Percentiles rank a stretch among this genome's conserved stretches.
Evolutionary conservation across 1,140 invertebrate species (phyloP).

Genomic region (Druon quercuslanigerum): DNA sequence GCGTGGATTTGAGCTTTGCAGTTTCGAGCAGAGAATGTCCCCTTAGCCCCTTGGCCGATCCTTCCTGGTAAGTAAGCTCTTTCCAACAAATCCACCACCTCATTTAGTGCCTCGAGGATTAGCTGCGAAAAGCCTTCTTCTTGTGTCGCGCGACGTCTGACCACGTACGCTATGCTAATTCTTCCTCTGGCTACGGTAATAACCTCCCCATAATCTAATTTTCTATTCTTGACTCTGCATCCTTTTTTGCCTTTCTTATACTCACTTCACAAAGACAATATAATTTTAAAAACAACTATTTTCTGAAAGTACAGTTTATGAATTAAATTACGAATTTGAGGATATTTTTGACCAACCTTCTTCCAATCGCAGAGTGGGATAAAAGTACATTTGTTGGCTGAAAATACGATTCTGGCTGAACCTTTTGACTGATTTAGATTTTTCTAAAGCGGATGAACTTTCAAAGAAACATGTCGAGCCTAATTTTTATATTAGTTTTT

Average conservation of each 20-base stretch:
- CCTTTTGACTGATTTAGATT: too few species aligned
- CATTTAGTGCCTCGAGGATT: conserved; percentile 72
- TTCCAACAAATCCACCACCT: conserved; percentile 75
- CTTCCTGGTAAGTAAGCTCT: conserved; percentile 68
- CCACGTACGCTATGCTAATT: conserved; percentile 71
- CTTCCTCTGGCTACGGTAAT: conserved; percentile 53
- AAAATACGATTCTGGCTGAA: too few species aligned
- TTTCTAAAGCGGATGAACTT: too few species aligned
- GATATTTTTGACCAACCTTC: too few species aligned
- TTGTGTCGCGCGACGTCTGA: conserved; percentile 68
- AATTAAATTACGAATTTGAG: too few species aligned
- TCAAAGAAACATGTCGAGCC: too few species aligned
- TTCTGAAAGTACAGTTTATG: too few species aligned
- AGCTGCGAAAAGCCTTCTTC: conserved; percentile 69
- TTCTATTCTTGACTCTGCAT: conserved; percentile 35
- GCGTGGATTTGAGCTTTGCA: conserved; percentile 71
- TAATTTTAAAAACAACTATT: too few species aligned
- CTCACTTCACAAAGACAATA: too few species aligned
- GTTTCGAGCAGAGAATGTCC: conserved; percentile 54
- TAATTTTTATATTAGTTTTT: too few species aligned
- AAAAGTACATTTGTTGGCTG: too few species aligned
- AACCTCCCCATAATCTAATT: conserved; percentile 58
- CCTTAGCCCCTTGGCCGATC: conserved; percentile 33
- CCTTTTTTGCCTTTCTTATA: neutral
- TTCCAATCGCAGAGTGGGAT: too few species aligned